Evolutionary conservation across 2,888 invertebrate genomes (phyloP), one percentile per base, ranked within the genome.

Genomic region (Lucinisca nassula): DNA sequence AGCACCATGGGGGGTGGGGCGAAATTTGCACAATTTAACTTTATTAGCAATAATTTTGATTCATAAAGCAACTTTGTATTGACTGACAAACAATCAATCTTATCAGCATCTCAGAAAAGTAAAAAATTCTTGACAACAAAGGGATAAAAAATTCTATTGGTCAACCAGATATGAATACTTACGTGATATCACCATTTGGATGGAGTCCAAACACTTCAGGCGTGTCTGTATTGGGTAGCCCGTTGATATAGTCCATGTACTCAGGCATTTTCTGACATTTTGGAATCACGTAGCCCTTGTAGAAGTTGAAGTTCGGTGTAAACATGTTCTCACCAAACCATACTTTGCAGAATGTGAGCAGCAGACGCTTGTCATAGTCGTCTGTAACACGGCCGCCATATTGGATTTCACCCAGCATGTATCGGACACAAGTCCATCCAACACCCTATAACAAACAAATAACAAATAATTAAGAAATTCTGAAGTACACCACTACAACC

Each of bases 321-420:
- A 96, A 96, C 95, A 96, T 96, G 86, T 93, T 92, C 77, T 96
- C 96, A 17, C 95, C 94, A 85, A 96, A 96, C 96, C 96, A 96
- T 32, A 95, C 95, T 77, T 94, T 93, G 82, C 96, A 96, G 94
- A 96, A 96, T 0, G 96, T 96, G 90, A 95, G 96, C 45, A 96
- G 94, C 49, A 96, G 94, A 32, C 96, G 93, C 86, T 96, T 96
- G 94, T 96, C 96, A 85, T 93, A 96, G 92, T 96, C 96, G 74
- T 96, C 96, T 3, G 96, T 96, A 30, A 96, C 96, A 82, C 96
- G 95, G 58, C 96, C 96, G 30, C 96, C 96, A 92, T 96, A 96
- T 87, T 96, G 96, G 89, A 96, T 96, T 89, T 96, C 96, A n/a
- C 96, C 96, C 80, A 96, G 94, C 96, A 96, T 96, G 94, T 96